phyloP scores from a whole-genome alignment of 2,113 vertebrate genomes.

The Cyprinodon tularosa region DNA sequence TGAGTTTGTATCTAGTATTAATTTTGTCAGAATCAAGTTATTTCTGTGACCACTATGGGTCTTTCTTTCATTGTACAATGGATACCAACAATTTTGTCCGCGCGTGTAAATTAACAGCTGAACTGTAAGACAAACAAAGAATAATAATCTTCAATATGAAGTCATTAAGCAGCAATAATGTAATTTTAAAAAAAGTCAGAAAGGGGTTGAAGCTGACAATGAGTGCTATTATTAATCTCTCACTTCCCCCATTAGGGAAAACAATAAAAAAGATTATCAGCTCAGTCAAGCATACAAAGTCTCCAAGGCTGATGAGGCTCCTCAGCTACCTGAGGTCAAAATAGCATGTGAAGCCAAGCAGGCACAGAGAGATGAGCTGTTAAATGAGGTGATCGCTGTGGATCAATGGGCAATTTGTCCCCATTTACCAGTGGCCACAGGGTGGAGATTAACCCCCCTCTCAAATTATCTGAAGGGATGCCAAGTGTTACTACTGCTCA shows the following conservation, averaged over 20 bases:
- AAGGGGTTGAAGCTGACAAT: not conserved
- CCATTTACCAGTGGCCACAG: slow-evolving; percentile 12
- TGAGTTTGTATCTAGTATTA: too few relatives aligned
- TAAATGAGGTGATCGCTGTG: slow-evolving; percentile 28
- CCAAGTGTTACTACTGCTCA: not conserved
- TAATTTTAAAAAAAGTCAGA: slow-evolving; percentile 7
- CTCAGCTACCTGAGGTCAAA: slow-evolving; percentile 19
- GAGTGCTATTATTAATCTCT: slow-evolving; percentile 12
- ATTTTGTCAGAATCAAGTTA: too few relatives aligned
- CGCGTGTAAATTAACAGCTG: not conserved
- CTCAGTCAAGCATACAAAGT: not conserved
- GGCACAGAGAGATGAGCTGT: slow-evolving; percentile 21
- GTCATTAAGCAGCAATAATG: not conserved
- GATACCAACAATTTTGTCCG: too few relatives aligned
- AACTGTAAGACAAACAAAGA: not conserved
- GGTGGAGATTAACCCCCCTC: slow-evolving; percentile 21
- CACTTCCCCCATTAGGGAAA: slow-evolving; percentile 14
- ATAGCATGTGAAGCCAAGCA: slow-evolving; percentile 6
- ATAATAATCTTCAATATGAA: not conserved
- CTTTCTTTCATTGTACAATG: too few relatives aligned
- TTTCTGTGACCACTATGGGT: too few relatives aligned
- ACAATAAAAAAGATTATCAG: slow-evolving; percentile 1
- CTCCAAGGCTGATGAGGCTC: not conserved
- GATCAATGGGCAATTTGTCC: slow-evolving; percentile 22
- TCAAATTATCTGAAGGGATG: not conserved